Evolutionary conservation across 2,888 invertebrate genomes (phyloP).

Genomic region (Amphipoea lucens): DNA sequence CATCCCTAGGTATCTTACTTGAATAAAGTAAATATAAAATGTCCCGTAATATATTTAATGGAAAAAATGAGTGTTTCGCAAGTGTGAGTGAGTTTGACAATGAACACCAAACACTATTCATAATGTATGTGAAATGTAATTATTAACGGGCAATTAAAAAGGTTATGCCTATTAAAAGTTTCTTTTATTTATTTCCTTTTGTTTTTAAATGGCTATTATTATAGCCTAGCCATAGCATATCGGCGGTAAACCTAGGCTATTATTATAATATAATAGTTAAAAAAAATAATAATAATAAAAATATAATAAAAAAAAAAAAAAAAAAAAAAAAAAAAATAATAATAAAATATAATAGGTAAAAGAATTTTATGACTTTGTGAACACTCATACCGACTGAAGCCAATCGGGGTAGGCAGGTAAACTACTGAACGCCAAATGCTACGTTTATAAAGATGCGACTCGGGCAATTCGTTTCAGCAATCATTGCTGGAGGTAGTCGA

Average conservation of each 20-base stretch:
- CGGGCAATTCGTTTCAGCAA: background rate
- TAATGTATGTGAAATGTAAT: constrained; percentile 44
- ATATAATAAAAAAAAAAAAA: too few relatives aligned
- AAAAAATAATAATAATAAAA: too few relatives aligned
- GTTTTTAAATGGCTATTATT: background rate
- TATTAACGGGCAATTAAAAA: constrained; percentile 50
- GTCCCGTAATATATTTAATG: constrained; percentile 6
- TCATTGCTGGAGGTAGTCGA: background rate
- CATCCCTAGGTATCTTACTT: background rate
- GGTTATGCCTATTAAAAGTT: constrained; percentile 39
- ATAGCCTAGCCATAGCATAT: background rate
- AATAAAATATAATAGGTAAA: too few relatives aligned
- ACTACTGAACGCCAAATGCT: background rate
- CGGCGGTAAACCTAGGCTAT: background rate
- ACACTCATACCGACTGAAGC: background rate
- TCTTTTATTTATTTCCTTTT: constrained; percentile 22
- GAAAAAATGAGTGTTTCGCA: constrained; percentile 18
- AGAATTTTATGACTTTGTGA: background rate
- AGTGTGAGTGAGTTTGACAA: constrained; percentile 48
- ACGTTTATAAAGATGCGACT: background rate
- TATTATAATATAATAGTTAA: background rate
- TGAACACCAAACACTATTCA: constrained; percentile 52
- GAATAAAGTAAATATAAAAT: background rate
- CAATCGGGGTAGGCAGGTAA: background rate
- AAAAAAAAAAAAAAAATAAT: too few relatives aligned